These are phyloP conservation scores for Alexandromys fortis DNA, from an alignment of 2,113 vertebrate genomes.

Conservation along the genomic window DNA sequence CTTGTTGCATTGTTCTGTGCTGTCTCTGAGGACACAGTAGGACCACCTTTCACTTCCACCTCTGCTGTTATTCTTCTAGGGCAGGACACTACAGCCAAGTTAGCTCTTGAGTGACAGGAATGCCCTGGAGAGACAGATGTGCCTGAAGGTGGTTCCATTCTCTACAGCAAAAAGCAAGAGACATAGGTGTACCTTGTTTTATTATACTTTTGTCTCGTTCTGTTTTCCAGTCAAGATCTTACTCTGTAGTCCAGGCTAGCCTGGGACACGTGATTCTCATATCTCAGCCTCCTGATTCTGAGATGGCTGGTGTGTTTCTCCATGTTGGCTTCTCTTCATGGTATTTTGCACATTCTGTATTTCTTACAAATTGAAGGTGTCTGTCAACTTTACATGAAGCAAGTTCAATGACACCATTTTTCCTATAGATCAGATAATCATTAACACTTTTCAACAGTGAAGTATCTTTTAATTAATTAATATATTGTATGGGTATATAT, in stretches of 20 bases:
- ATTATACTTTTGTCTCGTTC: background rate
- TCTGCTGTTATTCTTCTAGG: rapidly evolving
- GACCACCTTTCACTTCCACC: background rate
- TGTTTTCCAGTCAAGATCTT: background rate
- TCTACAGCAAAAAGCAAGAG: background rate
- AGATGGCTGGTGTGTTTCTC: background rate
- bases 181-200: background rate
- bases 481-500: no score
- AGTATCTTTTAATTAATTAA: background rate
- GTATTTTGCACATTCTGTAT: background rate
- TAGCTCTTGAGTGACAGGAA: background rate
- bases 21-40: background rate
- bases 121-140: background rate
- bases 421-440: background rate
- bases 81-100: background rate
- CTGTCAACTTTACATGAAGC: background rate
- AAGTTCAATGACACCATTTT: background rate
- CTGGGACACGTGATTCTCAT: background rate
- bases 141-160: background rate
- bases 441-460: background rate
- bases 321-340: background rate
- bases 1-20: background rate
- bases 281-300: background rate
- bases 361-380: background rate
- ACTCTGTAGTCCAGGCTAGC: background rate